These are phyloP conservation scores for Cybosia mesomella DNA, from an alignment of 2,888 invertebrate species.

Conservation along the genomic window DNA sequence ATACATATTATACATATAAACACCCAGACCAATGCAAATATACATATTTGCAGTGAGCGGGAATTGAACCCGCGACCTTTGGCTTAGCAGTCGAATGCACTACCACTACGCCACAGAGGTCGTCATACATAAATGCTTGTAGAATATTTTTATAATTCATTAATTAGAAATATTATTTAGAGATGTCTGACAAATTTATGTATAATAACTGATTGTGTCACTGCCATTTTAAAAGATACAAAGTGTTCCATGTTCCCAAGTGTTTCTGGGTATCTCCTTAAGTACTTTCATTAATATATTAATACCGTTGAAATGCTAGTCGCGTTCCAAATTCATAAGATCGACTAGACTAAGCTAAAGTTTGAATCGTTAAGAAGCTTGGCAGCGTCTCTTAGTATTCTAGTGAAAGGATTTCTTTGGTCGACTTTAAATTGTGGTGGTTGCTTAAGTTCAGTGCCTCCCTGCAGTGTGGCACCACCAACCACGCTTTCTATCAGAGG, in stretches of 20 bases:
- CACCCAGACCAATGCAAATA: no score
- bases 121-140: no score
- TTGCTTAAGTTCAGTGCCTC: constrained; percentile 18
- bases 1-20: no score
- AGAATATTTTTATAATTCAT: no score
- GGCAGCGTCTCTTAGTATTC: constrained; percentile 47
- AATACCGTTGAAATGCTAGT: constrained; percentile 3
- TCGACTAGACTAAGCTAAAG: constrained; percentile 30
- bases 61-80: no score
- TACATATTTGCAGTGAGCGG: no score
- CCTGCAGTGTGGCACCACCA: constrained; percentile 33
- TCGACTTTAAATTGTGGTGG: constrained; percentile 48
- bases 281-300: background rate
- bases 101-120: no score
- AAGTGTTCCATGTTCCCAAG: background rate
- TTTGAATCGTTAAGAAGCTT: constrained; percentile 47
- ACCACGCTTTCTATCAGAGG: constrained; percentile 43
- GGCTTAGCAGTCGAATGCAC: no score
- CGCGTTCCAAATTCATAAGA: constrained; percentile 23
- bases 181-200: background rate
- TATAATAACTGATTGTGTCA: background rate
- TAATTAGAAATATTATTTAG: no score
- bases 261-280: background rate
- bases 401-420: constrained; percentile 54
- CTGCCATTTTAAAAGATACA: background rate